Percentiles rank a stretch among this genome's conserved stretches.
Conservation (phyloP, 1,140 invertebrate species). For the Drepana arcuata region DNA sequence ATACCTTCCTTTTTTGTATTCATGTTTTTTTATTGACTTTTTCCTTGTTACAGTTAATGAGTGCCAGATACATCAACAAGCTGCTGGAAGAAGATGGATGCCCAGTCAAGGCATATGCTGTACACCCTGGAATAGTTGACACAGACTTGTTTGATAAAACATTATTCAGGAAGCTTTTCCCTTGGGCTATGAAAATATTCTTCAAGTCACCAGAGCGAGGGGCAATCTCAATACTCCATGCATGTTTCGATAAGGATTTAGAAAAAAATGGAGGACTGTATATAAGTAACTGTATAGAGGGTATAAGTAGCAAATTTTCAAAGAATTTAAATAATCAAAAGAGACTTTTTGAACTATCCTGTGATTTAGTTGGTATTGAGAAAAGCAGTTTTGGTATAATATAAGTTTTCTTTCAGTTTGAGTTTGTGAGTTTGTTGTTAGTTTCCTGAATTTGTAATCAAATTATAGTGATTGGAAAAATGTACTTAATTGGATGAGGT, state of each 20-base stretch:
- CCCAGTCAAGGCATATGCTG: conserved; percentile 78
- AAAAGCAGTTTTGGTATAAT: conserved; percentile 38
- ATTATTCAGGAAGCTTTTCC: conserved; percentile 73
- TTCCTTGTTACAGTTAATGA: conserved; percentile 73
- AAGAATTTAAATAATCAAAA: conserved; percentile 57
- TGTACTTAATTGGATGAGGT: too few relatives aligned
- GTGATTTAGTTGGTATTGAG: conserved; percentile 52
- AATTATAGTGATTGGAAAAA: too few relatives aligned
- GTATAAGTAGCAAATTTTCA: conserved; percentile 55
- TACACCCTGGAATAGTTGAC: conserved; percentile 92
- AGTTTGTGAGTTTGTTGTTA: too few relatives aligned
- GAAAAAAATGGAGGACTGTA: conserved; percentile 83
- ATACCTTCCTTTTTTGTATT: too few relatives aligned
- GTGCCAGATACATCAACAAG: conserved; percentile 79
- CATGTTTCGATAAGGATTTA: conserved; percentile 80
- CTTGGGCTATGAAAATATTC: conserved; percentile 73
- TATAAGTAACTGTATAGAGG: conserved; percentile 78
- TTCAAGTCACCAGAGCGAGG: conserved; percentile 84
- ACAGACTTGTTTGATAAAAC: conserved; percentile 86
- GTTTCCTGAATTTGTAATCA: too few relatives aligned
- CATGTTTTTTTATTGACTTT: conserved; percentile 17
- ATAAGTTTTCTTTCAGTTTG: too few relatives aligned
- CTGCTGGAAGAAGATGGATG: conserved; percentile 73
- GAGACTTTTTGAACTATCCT: conserved; percentile 56
- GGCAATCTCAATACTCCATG: conserved; percentile 80